A percentile compares a stretch with the other conserved stretches of the same genome.
phyloP scores from a whole-genome alignment of 1,140 invertebrate genomes.

The Bombus superbus region DNA sequence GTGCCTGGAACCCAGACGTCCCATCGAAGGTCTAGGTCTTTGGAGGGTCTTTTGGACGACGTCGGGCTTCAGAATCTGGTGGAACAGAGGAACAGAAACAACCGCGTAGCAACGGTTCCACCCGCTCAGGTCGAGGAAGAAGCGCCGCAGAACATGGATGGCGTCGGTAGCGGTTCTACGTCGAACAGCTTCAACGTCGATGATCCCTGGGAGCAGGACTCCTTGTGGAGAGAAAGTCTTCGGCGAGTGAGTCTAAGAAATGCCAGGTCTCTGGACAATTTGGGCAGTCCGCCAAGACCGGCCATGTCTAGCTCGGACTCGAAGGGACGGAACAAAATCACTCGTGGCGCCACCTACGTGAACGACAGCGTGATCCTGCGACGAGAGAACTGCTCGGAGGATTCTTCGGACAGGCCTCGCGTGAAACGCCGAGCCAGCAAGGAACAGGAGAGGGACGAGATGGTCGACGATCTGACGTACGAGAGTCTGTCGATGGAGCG shows the following conservation, averaged over 20 bases:
- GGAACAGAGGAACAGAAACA: slow-evolving; percentile 69
- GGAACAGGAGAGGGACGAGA: slow-evolving; percentile 64
- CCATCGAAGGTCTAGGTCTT: slow-evolving; percentile 83
- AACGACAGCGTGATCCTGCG: slow-evolving; percentile 85
- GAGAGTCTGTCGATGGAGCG: slow-evolving; percentile 76
- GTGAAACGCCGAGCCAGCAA: slow-evolving; percentile 64
- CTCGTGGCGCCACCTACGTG: slow-evolving; percentile 88
- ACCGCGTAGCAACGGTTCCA: slow-evolving; percentile 45
- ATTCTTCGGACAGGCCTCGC: slow-evolving; percentile 49
- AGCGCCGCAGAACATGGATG: background rate
- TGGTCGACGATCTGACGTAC: slow-evolving; percentile 70
- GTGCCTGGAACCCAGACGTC: slow-evolving; percentile 57
- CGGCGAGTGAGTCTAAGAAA: slow-evolving; percentile 90
- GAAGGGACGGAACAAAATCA: slow-evolving; percentile 82
- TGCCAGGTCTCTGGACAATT: slow-evolving; percentile 90
- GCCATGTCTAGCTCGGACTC: slow-evolving; percentile 20
- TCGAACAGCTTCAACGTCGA: slow-evolving; percentile 81
- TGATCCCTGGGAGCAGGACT: slow-evolving; percentile 92
- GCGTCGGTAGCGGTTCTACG: background rate
- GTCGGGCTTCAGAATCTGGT: slow-evolving; percentile 79
- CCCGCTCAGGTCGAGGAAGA: background rate
- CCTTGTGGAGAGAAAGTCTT: slow-evolving; percentile 90
- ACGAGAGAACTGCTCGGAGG: slow-evolving; percentile 47
- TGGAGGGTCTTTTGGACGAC: slow-evolving; percentile 87
- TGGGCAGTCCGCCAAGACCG: slow-evolving; percentile 83